Evolutionary conservation across 2,113 vertebrate genomes (phyloP).

Genomic region (Anas platyrhynchos): DNA sequence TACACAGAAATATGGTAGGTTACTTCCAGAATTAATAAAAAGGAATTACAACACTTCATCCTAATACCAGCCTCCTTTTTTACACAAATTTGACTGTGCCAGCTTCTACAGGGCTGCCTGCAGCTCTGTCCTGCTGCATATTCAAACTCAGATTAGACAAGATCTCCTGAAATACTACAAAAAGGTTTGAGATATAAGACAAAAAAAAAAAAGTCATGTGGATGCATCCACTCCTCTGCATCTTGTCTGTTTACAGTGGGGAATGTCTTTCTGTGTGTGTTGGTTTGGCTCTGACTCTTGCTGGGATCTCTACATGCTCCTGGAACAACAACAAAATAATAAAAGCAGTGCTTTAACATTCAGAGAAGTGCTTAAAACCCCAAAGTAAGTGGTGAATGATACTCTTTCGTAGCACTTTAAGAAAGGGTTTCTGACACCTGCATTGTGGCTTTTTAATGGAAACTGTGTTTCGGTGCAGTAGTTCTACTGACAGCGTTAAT

Average conservation of each 20-base stretch:
- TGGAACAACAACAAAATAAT: neutral
- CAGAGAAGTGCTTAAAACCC: neutral
- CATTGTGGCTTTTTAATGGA: neutral
- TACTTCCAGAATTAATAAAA: neutral
- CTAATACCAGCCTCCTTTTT: neutral
- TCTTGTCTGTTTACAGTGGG: neutral
- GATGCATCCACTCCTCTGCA: neutral
- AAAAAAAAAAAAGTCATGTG: neutral
- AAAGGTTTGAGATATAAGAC: neutral
- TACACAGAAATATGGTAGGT: neutral
- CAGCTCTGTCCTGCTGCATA: neutral
- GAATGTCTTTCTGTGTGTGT: neutral
- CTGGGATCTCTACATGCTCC: neutral
- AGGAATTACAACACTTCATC: neutral
- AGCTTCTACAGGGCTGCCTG: neutral
- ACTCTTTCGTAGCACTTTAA: neutral
- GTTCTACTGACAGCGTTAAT: neutral
- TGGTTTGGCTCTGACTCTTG: conserved; percentile 26
- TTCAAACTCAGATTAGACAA: neutral
- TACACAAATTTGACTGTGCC: neutral
- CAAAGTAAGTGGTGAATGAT: neutral
- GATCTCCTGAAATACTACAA: neutral
- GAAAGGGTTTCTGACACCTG: neutral
- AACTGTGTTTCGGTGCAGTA: neutral
- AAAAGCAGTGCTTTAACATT: neutral